Base-by-base conservation (phyloP, 2,113 vertebrate species). In the Nibea coibor region DNA sequence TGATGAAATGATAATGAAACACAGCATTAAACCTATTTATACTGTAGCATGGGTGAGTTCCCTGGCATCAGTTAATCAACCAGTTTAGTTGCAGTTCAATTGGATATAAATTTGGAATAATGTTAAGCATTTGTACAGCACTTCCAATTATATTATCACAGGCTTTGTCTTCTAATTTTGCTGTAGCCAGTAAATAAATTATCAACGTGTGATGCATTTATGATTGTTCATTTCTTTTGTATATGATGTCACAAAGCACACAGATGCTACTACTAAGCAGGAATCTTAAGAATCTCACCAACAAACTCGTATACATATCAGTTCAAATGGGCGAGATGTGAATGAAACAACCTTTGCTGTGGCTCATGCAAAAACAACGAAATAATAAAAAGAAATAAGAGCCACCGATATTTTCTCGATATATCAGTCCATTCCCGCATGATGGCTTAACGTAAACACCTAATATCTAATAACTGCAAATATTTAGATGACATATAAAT, bases 351-450 rank as follows among this genome's bases (percentile, higher is more conserved):
- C 45, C 39, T 17, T 70, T 80, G 79, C 64, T 5, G 48, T 80
- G 77, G 78, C 80, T 82, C 84, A 89, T 90, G 88, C 85, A 87
- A 80, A 88, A 62, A 62, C n/a, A 82, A 66, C 4, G 0, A 28
- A 82, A 56, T 61, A 53, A 62, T 61, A 53, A 62, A 75, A 73
- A 17, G 24, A 0, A 54, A 7, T 45, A 70, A 73, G 20, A 58
- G 74, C 75, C 79, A 79, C 66, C 59, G 63, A 31, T 79, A 80
- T 84, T 80, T 86, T 87, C 69, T 72, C 24, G 71, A 82, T 76
- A 83, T 61, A 65, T 69, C 22, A 78, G 73, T 86, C 42, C 20
- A 63, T 84, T 81, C 59, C 57, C 19, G 16, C 48, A 64, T 87
- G 83, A 72, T 83, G 72, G 39, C 19, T 64, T 48, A 84, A 85